These are phyloP conservation scores for Coendou prehensilis DNA, from an alignment of 2,797 vertebrate genomes.

Conservation along the genomic window DNA sequence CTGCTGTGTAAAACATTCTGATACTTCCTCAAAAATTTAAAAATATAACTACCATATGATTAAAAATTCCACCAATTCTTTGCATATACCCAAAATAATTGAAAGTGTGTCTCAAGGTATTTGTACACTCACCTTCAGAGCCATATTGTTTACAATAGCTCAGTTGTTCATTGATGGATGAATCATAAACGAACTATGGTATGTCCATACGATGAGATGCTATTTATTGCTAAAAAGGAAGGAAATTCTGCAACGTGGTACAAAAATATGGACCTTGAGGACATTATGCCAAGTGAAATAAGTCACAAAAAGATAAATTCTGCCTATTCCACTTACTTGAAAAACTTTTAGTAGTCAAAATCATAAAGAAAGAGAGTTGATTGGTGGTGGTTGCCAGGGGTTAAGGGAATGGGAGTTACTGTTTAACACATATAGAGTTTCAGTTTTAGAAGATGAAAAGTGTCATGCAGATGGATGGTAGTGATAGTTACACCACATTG, in stretches of 20 bases:
- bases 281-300: not conserved
- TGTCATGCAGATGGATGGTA: not conserved
- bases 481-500: not conserved
- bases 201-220: not conserved
- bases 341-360: not conserved
- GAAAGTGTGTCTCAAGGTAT: not conserved
- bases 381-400: not conserved
- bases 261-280: not conserved
- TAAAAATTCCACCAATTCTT: not conserved
- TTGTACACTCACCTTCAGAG: not conserved
- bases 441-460: not conserved
- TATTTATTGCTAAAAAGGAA: not conserved
- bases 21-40: not conserved
- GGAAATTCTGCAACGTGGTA: not conserved
- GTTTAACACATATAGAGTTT: not conserved
- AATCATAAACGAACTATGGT: not conserved
- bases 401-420: not conserved
- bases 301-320: not conserved
- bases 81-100: not conserved
- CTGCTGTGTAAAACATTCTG: not conserved
- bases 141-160: not conserved
- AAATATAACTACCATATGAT: not conserved
- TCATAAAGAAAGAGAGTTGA: not conserved
- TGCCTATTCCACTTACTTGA: not conserved
- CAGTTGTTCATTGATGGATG: not conserved